Percentiles rank a stretch among this genome's conserved stretches.
Conservation (phyloP, 1,140 invertebrate species). For the Zaprionus gabonicus region DNA sequence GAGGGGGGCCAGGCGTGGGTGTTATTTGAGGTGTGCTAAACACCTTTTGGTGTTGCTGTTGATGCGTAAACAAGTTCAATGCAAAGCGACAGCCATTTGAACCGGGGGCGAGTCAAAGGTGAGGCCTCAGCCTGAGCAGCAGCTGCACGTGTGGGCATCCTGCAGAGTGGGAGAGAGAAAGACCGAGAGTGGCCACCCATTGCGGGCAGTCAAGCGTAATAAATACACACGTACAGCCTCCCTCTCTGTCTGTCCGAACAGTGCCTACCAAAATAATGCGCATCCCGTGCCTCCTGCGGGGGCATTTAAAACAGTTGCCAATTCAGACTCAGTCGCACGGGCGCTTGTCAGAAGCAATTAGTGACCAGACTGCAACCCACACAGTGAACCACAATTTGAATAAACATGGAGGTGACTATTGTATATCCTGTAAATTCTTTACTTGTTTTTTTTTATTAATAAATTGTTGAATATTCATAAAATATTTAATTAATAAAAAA, state of each 20-base stretch:
- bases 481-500: too few species aligned
- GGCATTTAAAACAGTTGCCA: constrained; percentile 72
- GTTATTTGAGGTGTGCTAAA: constrained; percentile 17
- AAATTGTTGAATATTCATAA: neutral
- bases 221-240: constrained; percentile 20
- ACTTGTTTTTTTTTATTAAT: neutral
- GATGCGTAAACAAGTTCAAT: constrained; percentile 74
- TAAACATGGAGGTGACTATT: neutral
- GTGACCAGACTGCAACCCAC: constrained; percentile 43
- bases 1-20: neutral
- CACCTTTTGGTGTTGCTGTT: constrained; percentile 55
- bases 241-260: neutral
- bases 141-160: constrained; percentile 5
- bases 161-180: neutral
- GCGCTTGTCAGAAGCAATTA: constrained; percentile 70
- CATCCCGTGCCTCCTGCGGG: constrained; percentile 17
- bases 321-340: constrained; percentile 23
- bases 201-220: constrained; percentile 53
- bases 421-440: constrained; percentile 13
- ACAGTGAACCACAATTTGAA: constrained; percentile 1
- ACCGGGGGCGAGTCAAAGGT: constrained; percentile 43
- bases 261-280: constrained; percentile 59
- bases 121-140: constrained; percentile 8
- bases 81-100: constrained; percentile 65
- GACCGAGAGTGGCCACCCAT: constrained; percentile 9